A percentile compares a stretch with the other conserved stretches of the same genome.
These are phyloP conservation scores for Mastomys coucha DNA, from an alignment of 2,113 vertebrate species.

Conservation along the genomic window DNA sequence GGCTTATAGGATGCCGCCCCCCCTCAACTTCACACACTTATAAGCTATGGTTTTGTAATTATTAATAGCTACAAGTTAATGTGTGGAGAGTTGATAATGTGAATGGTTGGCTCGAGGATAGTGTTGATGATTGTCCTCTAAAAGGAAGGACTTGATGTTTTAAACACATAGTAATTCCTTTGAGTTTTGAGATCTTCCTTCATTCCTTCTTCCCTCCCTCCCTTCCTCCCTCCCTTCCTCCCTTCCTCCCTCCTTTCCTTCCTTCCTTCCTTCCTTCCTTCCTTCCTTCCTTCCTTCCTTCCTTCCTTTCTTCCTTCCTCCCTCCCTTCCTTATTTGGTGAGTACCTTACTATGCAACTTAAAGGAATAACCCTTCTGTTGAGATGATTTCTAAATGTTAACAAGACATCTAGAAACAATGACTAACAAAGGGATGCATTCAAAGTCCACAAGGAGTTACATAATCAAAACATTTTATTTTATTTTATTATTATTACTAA, in stretches of 20 bases:
- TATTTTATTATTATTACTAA: background rate
- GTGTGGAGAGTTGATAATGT: background rate
- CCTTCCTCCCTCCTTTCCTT: background rate
- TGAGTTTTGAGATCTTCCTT: background rate
- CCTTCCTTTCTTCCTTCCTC: background rate
- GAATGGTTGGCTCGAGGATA: background rate
- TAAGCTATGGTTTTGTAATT: background rate
- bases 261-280: background rate
- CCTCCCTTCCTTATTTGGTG: background rate
- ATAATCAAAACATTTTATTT: background rate
- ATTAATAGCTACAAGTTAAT: background rate
- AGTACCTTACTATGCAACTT: background rate
- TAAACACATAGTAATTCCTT: background rate
- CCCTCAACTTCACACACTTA: background rate
- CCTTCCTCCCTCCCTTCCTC: too few relatives aligned
- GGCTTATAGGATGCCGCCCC: background rate
- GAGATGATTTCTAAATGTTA: slow-evolving; percentile 65
- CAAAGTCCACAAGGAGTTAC: background rate
- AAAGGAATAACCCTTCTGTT: background rate
- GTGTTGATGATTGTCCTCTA: background rate
- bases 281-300: too few relatives aligned
- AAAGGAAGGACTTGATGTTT: background rate
- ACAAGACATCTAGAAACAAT: slow-evolving; percentile 52
- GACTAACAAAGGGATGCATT: slow-evolving; percentile 15
- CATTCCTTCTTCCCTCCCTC: background rate